phyloP scores from a whole-genome alignment of 2,888 invertebrate species.

The Eremobia ochroleuca region DNA sequence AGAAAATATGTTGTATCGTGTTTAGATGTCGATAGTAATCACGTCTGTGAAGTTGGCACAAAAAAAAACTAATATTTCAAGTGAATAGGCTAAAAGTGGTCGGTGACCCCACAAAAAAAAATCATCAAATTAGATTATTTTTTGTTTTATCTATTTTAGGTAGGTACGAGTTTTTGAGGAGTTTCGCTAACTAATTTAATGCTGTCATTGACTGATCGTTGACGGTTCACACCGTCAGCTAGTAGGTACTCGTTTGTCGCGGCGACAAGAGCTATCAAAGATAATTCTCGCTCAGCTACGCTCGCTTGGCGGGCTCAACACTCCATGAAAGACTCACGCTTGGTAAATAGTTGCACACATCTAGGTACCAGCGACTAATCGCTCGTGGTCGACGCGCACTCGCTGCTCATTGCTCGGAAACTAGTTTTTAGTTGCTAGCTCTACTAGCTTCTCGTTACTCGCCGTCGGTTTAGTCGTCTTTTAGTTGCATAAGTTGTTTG shows the following conservation, averaged over 20 bases:
- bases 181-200: too few relatives aligned
- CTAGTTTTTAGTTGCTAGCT: background rate
- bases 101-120: too few relatives aligned
- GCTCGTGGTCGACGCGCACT: background rate
- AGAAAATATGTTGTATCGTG: too few relatives aligned
- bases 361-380: background rate
- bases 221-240: background rate
- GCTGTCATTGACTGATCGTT: background rate
- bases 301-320: background rate
- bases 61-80: too few relatives aligned
- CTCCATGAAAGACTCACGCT: background rate
- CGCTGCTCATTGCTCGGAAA: background rate
- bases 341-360: background rate
- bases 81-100: too few relatives aligned
- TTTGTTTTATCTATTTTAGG: too few relatives aligned
- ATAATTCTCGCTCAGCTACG: background rate
- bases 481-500: background rate
- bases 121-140: too few relatives aligned
- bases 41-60: too few relatives aligned
- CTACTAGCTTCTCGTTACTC: background rate
- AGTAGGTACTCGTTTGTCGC: background rate
- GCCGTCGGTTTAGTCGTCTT: too few relatives aligned
- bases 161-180: too few relatives aligned
- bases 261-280: background rate
- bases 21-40: too few relatives aligned